A percentile compares a stretch with the other conserved stretches of the same genome.
phyloP scores from a whole-genome alignment of 2,888 invertebrate genomes.

The Agonopterix heracliana region DNA sequence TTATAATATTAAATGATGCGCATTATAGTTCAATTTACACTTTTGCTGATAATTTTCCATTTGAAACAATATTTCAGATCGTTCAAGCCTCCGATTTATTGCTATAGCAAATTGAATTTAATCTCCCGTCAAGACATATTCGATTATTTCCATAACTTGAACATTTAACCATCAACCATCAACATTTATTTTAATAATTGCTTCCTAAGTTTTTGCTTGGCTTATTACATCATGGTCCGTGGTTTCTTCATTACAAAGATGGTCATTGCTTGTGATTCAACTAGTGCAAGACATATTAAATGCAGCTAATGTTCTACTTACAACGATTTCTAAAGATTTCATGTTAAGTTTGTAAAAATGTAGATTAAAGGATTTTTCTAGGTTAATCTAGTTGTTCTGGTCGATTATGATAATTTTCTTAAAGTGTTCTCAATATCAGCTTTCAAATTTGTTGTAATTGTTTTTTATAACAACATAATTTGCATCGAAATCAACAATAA shows the following conservation, averaged over 20 bases:
- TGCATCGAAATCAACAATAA: too few relatives aligned
- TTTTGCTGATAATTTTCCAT: neutral
- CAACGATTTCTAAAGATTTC: slow-evolving; percentile 12
- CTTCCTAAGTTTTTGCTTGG: slow-evolving; percentile 36
- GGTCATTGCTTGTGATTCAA: slow-evolving; percentile 20
- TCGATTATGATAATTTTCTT: too few relatives aligned
- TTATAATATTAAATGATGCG: neutral
- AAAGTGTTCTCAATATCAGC: too few relatives aligned
- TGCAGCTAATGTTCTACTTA: slow-evolving; percentile 9
- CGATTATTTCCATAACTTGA: neutral
- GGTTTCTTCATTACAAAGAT: slow-evolving; percentile 5
- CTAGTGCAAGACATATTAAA: slow-evolving; percentile 13
- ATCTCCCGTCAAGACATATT: slow-evolving; percentile 3
- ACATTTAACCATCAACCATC: slow-evolving; percentile 31
- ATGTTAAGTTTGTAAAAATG: too few relatives aligned
- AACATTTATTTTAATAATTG: slow-evolving; percentile 23
- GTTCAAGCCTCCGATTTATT: neutral
- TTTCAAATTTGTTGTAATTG: too few relatives aligned
- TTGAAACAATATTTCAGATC: neutral
- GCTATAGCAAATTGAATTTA: slow-evolving; percentile 5
- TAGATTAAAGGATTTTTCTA: too few relatives aligned
- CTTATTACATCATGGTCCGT: slow-evolving; percentile 40
- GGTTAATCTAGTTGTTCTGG: too few relatives aligned
- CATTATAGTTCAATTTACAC: neutral
- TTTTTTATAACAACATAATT: too few relatives aligned